A percentile compares a stretch with the other conserved stretches of the same genome.
Evolutionary conservation across 2,113 vertebrate genomes (phyloP).

Genomic region (Boleophthalmus pectinirostris): DNA sequence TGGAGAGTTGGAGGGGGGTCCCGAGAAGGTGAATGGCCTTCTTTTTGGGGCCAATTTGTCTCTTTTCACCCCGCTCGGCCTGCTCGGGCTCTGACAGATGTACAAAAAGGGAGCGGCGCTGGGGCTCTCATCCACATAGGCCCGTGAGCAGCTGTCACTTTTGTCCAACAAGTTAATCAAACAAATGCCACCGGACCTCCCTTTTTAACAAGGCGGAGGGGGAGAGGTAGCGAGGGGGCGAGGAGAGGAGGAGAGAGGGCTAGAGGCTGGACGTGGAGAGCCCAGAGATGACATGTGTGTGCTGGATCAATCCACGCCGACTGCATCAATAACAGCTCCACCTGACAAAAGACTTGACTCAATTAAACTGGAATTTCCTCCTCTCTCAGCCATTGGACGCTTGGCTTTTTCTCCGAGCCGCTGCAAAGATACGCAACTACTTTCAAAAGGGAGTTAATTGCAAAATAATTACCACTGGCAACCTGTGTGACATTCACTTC

Average conservation of each 20-base stretch:
- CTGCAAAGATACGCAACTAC: not conserved
- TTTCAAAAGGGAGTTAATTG: conserved; percentile 6
- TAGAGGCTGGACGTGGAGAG: conserved; percentile 51
- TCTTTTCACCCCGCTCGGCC: conserved; percentile 98
- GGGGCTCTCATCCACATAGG: conserved; percentile 96
- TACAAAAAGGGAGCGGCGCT: conserved; percentile 99
- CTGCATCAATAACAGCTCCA: conserved; percentile 62
- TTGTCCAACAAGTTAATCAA: conserved; percentile 99
- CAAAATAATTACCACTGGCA: not conserved
- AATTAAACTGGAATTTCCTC: conserved; percentile 68
- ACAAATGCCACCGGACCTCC: conserved; percentile 99
- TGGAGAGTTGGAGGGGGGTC: conserved; percentile 81
- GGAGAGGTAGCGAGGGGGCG: conserved; percentile 20
- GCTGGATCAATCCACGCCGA: conserved; percentile 56
- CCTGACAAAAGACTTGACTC: conserved; percentile 58
- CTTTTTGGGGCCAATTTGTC: conserved; percentile 99
- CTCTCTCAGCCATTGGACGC: not conserved
- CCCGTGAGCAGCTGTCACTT: conserved; percentile 99
- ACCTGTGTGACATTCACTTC: not conserved
- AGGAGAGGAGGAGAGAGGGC: conserved; percentile 41
- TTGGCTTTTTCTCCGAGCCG: not conserved
- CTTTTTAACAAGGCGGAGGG: conserved; percentile 85
- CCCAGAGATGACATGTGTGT: conserved; percentile 63
- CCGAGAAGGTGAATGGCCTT: conserved; percentile 98
- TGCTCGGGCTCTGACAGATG: conserved; percentile 99